A percentile compares a stretch with the other conserved stretches of the same genome.
phyloP scores from a whole-genome alignment of 2,797 vertebrate species.

The Tadarida brasiliensis region DNA sequence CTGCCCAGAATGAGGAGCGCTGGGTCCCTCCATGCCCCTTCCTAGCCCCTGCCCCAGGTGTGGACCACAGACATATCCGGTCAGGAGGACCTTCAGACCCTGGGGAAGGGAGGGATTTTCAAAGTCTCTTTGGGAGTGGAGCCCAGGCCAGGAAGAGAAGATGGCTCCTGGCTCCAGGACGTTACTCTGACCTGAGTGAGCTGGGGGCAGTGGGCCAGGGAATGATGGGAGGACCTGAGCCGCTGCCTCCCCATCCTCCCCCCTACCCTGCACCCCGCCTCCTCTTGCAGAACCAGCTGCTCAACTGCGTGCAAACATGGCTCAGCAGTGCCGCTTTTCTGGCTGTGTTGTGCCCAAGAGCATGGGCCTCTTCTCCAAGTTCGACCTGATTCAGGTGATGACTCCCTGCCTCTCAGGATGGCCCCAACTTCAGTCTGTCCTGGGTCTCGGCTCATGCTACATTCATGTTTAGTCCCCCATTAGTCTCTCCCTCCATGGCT shows the following conservation, averaged over 20 bases:
- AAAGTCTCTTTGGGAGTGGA: not conserved
- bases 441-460: not conserved
- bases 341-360: conserved; percentile 82
- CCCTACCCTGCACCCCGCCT: not conserved
- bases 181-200: not conserved
- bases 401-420: rapidly evolving
- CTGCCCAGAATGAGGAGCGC: not conserved
- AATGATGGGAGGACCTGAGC: not conserved
- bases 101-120: rapidly evolving
- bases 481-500: not conserved
- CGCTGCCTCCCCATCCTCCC: not conserved
- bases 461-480: too few relatives aligned
- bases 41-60: not conserved
- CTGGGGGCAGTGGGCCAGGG: not conserved
- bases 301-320: conserved; percentile 86
- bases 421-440: not conserved
- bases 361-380: conserved; percentile 84
- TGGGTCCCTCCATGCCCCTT: rapidly evolving
- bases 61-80: not conserved
- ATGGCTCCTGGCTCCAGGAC: not conserved
- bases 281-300: conserved; percentile 85
- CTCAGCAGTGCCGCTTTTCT: conserved; percentile 88
- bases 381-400: conserved; percentile 91
- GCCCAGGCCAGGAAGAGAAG: not conserved
- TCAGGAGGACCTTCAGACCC: not conserved